A percentile compares a stretch with the other conserved stretches of the same genome.
Evolutionary conservation across 2,888 invertebrate species (phyloP).

Genomic region (Amphipoea lucens): DNA sequence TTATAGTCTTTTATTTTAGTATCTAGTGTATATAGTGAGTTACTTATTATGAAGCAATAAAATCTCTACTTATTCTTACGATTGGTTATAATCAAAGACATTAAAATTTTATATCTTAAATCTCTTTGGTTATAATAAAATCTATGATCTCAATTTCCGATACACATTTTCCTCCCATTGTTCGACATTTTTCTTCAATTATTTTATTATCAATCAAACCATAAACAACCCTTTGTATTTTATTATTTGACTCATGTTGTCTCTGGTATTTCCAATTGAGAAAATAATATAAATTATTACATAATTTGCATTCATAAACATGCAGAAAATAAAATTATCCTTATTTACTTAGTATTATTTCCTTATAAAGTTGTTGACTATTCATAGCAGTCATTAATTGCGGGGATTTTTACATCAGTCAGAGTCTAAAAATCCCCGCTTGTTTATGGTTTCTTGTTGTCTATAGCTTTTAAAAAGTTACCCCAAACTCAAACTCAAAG

Average conservation of each 20-base stretch:
- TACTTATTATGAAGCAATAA: too few relatives aligned
- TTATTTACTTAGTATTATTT: neutral
- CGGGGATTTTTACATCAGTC: neutral
- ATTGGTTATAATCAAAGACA: too few relatives aligned
- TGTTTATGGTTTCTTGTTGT: neutral
- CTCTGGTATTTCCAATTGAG: constrained; percentile 7
- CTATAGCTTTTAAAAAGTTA: too few relatives aligned
- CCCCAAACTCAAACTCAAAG: too few relatives aligned
- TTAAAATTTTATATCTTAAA: too few relatives aligned
- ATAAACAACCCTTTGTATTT: neutral
- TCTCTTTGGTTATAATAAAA: too few relatives aligned
- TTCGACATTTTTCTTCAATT: neutral
- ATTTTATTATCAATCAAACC: neutral
- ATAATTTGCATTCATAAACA: neutral
- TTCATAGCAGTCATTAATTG: neutral
- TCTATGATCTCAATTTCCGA: neutral
- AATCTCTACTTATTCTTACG: too few relatives aligned
- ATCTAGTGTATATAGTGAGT: too few relatives aligned
- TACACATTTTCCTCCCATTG: neutral
- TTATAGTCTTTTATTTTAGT: too few relatives aligned
- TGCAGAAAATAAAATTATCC: neutral
- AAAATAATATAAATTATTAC: neutral
- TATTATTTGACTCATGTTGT: neutral
- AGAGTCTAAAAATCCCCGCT: neutral
- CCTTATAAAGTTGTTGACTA: neutral